Evolutionary conservation across 2,888 invertebrate species (phyloP), one percentile per base, ranked within the genome.

Genomic region (Sceliomorpha sp.): DNA sequence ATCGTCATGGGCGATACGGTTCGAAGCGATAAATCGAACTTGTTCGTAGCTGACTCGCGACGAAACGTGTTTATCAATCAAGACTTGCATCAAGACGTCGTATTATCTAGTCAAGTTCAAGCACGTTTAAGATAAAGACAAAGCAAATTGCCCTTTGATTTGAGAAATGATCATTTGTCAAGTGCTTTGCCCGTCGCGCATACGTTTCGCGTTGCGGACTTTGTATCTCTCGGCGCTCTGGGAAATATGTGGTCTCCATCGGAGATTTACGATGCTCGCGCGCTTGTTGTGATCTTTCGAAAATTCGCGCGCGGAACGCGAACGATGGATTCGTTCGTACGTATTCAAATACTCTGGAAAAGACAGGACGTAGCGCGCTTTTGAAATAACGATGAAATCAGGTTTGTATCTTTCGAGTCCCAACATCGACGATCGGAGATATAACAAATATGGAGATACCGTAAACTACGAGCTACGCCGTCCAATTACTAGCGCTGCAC

Each of bases 151-250:
- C 9, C 27, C 12, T 26, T 55, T 36, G 36, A 44, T 44, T 55
- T 45, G 55, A 44, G 44, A 32, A 26, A 32, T 55, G 34, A 34
- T 55, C 17, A 42, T 53, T 53, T 53, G 53, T 53, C 37, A 55
- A 26, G 29, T 13, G n/a, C 17, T 15, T 14, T 55, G 29, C n/a
- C 15, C 34, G 27, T n/a, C 27, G 26, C 12, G 10, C 55, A 44
- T 42, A 55, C 9, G 14, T 36, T 55, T 34, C 44, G 15, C 55
- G 4, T 12, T 5, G 26, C 14, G 10, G 27, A n/a, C 20, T 45
- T 56, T 39, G 39, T 39, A 31, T 40, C 31, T 51, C 13, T 14
- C 4, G 10, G n/a, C 26, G n/a, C 26, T 29, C 1, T 24, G 32
- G 32, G 39, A 40, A 53, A 53, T 53, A 17, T 37, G 13, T 27